Percentiles rank a stretch among this genome's conserved stretches.
phyloP scores from a whole-genome alignment of 2,888 invertebrate genomes.

The Germaria angustata region DNA sequence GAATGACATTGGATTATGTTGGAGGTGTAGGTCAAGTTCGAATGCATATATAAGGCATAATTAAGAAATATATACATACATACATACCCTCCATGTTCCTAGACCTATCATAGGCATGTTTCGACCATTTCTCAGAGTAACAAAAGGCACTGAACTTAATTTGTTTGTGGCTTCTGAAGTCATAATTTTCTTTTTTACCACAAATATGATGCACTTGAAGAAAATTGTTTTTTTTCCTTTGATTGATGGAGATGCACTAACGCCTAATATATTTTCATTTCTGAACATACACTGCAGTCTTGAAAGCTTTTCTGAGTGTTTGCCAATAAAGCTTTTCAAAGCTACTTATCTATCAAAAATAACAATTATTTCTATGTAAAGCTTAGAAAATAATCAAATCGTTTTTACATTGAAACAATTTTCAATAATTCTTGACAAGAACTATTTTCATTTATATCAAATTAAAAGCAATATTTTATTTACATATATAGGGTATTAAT shows the following conservation, averaged over 20 bases:
- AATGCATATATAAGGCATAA: neutral
- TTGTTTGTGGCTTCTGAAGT: constrained; percentile 2
- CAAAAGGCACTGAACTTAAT: constrained; percentile 78
- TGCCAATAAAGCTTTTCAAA: constrained; percentile 4
- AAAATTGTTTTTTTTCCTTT: neutral
- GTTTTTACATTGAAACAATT: too few species aligned
- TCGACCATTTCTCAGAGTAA: constrained; percentile 83
- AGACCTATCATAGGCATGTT: constrained; percentile 86
- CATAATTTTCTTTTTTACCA: constrained; percentile 11
- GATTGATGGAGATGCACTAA: neutral
- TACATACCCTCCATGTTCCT: constrained; percentile 88
- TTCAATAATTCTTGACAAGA: neutral
- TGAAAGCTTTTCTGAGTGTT: constrained; percentile 34
- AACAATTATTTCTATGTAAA: too few species aligned
- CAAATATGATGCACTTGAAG: neutral
- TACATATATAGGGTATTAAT: neutral
- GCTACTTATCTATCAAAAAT: neutral
- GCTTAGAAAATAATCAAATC: neutral
- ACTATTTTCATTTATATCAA: neutral
- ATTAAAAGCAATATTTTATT: neutral
- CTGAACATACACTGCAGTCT: neutral
- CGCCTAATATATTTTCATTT: neutral
- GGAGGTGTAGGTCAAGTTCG: constrained; percentile 34
- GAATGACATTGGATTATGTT: constrained; percentile 31
- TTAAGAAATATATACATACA: constrained; percentile 77